Conservation (phyloP, 2,797 vertebrate genomes). For the Gallirallus australis region DNA sequence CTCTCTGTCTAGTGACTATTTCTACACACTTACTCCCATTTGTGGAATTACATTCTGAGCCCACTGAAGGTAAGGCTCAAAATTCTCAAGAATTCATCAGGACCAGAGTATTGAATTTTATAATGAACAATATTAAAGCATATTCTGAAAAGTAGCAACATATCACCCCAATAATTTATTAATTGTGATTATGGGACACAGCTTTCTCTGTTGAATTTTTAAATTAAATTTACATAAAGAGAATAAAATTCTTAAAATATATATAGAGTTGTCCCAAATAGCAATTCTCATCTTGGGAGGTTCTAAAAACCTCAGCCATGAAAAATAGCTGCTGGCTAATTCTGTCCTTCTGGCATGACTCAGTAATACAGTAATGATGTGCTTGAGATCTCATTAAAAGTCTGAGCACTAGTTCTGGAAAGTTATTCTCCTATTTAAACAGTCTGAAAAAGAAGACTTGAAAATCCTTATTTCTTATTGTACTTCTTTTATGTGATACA, state of each 20-base stretch:
- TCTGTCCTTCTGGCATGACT: not conserved
- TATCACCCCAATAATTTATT: not conserved
- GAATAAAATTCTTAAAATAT: not conserved
- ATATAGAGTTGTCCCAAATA: not conserved
- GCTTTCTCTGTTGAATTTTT: not conserved
- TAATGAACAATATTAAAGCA: not conserved
- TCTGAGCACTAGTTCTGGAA: not conserved
- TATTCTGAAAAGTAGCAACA: not conserved
- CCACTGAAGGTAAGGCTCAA: not conserved
- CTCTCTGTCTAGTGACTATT: not conserved
- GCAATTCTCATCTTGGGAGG: not conserved
- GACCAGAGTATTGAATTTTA: not conserved
- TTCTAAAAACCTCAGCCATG: not conserved
- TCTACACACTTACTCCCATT: not conserved
- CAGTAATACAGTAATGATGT: not conserved
- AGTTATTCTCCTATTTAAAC: not conserved
- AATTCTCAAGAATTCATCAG: not conserved
- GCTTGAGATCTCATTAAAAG: not conserved
- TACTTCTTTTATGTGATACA: not conserved
- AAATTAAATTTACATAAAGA: not conserved
- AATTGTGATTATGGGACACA: not conserved
- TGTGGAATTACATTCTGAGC: not conserved
- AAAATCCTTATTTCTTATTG: not conserved
- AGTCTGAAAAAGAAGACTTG: not conserved
- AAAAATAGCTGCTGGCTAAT: conserved; percentile 19